Base-by-base conservation (phyloP, 2,797 vertebrate species). In the Dromococcyx pavoninus region DNA sequence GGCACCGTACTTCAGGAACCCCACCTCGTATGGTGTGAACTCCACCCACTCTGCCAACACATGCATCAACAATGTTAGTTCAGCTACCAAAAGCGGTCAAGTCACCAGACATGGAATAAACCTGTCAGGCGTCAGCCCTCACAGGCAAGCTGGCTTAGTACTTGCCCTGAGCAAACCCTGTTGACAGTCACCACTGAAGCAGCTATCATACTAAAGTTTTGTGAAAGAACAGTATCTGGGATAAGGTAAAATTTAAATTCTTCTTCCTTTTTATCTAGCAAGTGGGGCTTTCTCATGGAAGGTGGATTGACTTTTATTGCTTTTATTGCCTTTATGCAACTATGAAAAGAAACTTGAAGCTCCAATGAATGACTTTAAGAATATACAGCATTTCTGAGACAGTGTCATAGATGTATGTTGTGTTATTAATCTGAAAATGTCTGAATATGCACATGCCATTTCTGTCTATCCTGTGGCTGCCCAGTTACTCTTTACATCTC, bases 1-100 rank as follows among this genome's bases (percentile, higher is more conserved):
- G 74, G 97, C 97, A 0, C 98, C 98, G 0, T 98, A 98, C 91
- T 98, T 98, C 70, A 96, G 93, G 84, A 98, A 94, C 37, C 98
- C 98, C 77, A 98, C 98, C 74, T 98, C 98, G 0, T 98, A 98
- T 0, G 98, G 98, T 0, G 98, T 98, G 95, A 98, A 98, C 81
- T 98, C 98, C 58, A 97, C 97, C 98, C 98, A 98, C 39, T 98
- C 98, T 98, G 96, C 30, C 92, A 88, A 62, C 4, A 86, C 25
- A 93, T 8, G 10, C 17, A 48, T 24, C 83, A 70, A 17, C 8
- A 73, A 35, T 0, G 1, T 92, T 75, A 95, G 32, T 21, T 70
- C 23, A 6, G 2, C n/a, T 50, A 4, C 1, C 25, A 16, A n/a
- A 65, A 81, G 13, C 0, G 0, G 9, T 10, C 28, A 30, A 7